A percentile compares a stretch with the other conserved stretches of the same genome.
Conservation (phyloP, 1,140 invertebrate species). For the Drosophila sulfurigaster region DNA sequence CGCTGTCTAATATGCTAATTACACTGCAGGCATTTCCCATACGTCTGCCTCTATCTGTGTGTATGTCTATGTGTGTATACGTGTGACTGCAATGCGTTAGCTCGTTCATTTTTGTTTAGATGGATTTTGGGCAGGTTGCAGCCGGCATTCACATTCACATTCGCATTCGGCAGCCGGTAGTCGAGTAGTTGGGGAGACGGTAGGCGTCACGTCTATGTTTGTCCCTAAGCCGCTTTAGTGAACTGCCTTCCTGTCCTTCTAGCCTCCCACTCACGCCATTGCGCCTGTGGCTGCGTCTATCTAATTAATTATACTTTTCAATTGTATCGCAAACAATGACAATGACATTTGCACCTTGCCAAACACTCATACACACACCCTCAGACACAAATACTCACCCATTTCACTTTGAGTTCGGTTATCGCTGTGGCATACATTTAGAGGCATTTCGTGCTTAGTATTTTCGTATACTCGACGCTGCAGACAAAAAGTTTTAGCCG, state of each 20-base stretch:
- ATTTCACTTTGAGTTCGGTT: conserved; percentile 55
- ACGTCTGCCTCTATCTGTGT: conserved; percentile 20
- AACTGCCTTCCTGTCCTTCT: conserved; percentile 33
- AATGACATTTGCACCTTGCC: conserved; percentile 67
- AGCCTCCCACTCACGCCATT: background rate
- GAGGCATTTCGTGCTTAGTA: conserved; percentile 27
- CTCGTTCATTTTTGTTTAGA: conserved; percentile 64
- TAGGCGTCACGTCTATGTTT: conserved; percentile 33
- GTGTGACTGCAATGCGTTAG: conserved; percentile 72
- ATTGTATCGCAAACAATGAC: conserved; percentile 80
- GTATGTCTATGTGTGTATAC: conserved; percentile 27
- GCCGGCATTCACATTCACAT: background rate
- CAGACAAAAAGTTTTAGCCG: conserved; percentile 58
- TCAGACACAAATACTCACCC: conserved; percentile 22
- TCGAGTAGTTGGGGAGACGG: background rate
- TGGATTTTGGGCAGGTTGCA: conserved; percentile 66
- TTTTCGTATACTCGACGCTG: conserved; percentile 26
- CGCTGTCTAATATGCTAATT: conserved; percentile 80
- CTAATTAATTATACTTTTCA: conserved; percentile 84
- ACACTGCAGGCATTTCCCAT: conserved; percentile 69
- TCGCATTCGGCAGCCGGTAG: background rate
- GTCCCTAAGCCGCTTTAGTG: conserved; percentile 67
- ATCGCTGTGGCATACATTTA: conserved; percentile 67
- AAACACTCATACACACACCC: background rate
- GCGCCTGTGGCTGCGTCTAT: conserved; percentile 46